These are phyloP conservation scores for Salvelinus namaycush DNA, from an alignment of 2,113 vertebrate genomes.

Conservation along the genomic window DNA sequence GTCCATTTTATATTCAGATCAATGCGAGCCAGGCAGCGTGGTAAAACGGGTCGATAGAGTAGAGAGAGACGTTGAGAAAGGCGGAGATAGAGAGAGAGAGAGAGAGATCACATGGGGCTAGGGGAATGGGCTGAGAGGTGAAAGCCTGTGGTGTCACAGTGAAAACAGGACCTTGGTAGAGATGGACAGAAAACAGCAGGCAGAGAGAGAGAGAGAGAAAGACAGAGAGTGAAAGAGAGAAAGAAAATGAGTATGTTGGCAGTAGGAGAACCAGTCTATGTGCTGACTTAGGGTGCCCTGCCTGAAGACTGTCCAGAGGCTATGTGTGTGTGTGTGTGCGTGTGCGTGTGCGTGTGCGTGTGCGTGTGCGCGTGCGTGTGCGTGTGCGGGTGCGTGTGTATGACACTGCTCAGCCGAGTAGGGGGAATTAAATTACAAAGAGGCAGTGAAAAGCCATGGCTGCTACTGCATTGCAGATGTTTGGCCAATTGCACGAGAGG, in stretches of 20 bases:
- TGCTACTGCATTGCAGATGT: conserved; percentile 66
- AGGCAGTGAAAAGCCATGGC: conserved; percentile 37
- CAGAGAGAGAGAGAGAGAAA: neutral
- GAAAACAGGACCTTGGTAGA: no score
- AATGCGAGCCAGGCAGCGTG: conserved; percentile 35
- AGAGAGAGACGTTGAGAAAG: neutral
- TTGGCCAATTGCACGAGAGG: conserved; percentile 29
- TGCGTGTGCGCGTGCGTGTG: fast-evolving
- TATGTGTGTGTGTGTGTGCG: conserved; percentile 18
- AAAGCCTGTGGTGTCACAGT: no score
- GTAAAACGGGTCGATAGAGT: conserved; percentile 33
- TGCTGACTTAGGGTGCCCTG: neutral
- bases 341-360: no score
- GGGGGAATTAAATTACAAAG: conserved; percentile 24
- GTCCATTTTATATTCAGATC: conserved; percentile 34
- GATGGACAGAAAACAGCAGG: neutral
- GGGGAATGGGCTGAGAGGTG: no score
- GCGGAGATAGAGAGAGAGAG: neutral
- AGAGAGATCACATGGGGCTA: neutral
- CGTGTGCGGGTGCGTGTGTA: no score
- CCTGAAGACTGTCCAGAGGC: neutral
- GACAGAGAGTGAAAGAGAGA: conserved; percentile 9
- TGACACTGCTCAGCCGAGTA: conserved; percentile 9
- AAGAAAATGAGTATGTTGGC: conserved; percentile 3
- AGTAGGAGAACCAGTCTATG: conserved; percentile 5